Conservation (phyloP, 2,113 vertebrate genomes). For the Cervus canadensis region DNA sequence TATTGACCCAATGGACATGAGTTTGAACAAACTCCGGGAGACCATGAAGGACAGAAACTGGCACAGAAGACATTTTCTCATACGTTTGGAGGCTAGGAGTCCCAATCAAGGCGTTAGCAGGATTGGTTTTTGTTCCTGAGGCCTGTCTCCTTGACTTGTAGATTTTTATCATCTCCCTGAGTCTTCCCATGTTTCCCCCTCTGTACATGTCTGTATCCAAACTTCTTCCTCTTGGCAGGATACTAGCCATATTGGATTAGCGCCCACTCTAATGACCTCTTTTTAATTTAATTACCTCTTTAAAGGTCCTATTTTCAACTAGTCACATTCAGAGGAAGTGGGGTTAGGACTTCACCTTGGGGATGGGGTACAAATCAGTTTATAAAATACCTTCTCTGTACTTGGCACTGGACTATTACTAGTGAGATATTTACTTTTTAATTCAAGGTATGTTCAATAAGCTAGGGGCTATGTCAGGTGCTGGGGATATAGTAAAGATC, state of each 20-base stretch:
- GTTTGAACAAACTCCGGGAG: not conserved
- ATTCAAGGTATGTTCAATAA: not conserved
- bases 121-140: not conserved
- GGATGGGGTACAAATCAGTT: not conserved
- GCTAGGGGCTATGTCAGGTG: not conserved
- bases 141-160: not conserved
- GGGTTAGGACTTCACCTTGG: not conserved
- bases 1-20: not conserved
- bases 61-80: not conserved
- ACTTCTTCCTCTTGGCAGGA: not conserved
- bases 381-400: not conserved
- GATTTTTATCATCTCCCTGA: not conserved
- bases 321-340: not conserved
- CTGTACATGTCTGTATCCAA: not conserved
- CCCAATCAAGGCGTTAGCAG: not conserved
- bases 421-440: not conserved
- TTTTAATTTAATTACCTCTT: not conserved
- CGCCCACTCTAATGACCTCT: not conserved
- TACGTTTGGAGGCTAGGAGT: not conserved
- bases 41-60: not conserved
- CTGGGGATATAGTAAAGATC: not conserved
- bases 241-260: not conserved
- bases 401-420: not conserved
- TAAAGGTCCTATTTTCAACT: not conserved
- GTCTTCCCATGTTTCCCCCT: not conserved